Percentiles rank a stretch among this genome's conserved stretches.
Conservation (phyloP, 1,140 invertebrate genomes). For the Lepidostoma basale region DNA sequence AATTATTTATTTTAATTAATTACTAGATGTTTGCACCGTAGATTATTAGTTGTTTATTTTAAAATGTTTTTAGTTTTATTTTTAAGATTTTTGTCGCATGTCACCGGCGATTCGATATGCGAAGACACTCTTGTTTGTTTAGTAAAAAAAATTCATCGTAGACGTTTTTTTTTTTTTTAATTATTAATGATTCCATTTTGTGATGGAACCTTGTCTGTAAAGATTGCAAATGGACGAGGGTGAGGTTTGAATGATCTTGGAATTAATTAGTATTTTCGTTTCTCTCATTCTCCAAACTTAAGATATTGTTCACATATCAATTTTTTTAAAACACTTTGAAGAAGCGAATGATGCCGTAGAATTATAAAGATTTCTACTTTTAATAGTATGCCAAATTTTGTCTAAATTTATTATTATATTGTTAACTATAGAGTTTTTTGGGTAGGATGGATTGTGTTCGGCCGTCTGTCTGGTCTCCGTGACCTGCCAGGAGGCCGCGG, state of each 20-base stretch:
- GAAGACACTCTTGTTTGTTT: too few relatives aligned
- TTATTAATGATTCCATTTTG: too few relatives aligned
- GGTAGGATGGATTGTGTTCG: not conserved
- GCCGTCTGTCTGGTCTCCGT: too few relatives aligned
- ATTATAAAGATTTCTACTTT: not conserved
- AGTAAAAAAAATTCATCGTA: too few relatives aligned
- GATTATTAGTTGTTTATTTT: not conserved
- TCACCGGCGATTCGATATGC: too few relatives aligned
- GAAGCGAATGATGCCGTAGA: not conserved
- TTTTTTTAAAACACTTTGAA: not conserved
- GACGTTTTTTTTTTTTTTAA: too few relatives aligned
- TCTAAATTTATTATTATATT: slow-evolving; percentile 11
- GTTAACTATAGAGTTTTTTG: too few relatives aligned
- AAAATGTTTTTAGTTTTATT: slow-evolving; percentile 7
- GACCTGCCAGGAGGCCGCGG: too few relatives aligned
- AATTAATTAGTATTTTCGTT: too few relatives aligned
- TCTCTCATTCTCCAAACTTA: not conserved
- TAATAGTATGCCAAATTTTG: slow-evolving; percentile 15
- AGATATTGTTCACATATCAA: slow-evolving; percentile 2
- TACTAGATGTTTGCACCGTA: slow-evolving; percentile 12
- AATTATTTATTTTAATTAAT: slow-evolving; percentile 19
- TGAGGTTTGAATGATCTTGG: too few relatives aligned
- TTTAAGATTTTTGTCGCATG: slow-evolving; percentile 8
- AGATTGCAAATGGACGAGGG: too few relatives aligned
- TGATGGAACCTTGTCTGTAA: too few relatives aligned